These are phyloP conservation scores for Platalea minor DNA, from an alignment of 2,797 vertebrate species.

Conservation along the genomic window DNA sequence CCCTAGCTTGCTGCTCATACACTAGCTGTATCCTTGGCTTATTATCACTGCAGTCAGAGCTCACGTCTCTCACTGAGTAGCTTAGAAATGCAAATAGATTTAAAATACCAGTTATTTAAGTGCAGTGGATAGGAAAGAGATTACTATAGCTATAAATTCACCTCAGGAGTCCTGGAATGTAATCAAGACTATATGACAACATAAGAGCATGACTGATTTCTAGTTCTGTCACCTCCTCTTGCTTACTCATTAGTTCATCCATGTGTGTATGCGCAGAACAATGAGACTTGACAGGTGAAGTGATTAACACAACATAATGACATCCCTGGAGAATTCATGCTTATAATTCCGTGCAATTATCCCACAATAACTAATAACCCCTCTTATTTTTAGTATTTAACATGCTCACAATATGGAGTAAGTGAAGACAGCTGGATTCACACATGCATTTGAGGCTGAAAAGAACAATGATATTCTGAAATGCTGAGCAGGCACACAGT, in stretches of 20 bases:
- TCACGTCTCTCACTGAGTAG: not conserved
- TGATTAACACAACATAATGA: constrained; percentile 56
- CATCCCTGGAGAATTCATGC: constrained; percentile 49
- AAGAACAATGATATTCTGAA: not conserved
- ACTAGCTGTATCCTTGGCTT: not conserved
- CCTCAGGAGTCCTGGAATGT: constrained; percentile 1
- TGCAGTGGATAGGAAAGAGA: not conserved
- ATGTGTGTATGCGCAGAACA: not conserved
- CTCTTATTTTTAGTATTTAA: constrained; percentile 42
- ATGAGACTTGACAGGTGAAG: constrained; percentile 40
- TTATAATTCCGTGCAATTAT: constrained; percentile 43
- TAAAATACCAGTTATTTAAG: constrained; percentile 15
- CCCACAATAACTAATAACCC: constrained; percentile 32
- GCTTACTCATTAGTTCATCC: constrained; percentile 40
- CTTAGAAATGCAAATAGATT: constrained; percentile 13
- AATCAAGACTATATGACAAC: constrained; percentile 37
- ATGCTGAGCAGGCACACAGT: not conserved
- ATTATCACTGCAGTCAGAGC: not conserved
- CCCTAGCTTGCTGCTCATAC: not conserved
- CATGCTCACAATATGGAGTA: not conserved
- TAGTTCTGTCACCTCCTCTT: constrained; percentile 35
- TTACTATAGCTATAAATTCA: constrained; percentile 8
- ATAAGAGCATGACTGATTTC: constrained; percentile 24
- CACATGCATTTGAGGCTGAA: not conserved
- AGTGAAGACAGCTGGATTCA: not conserved